phyloP scores from a whole-genome alignment of 2,797 vertebrate species.

The Carapus acus region DNA sequence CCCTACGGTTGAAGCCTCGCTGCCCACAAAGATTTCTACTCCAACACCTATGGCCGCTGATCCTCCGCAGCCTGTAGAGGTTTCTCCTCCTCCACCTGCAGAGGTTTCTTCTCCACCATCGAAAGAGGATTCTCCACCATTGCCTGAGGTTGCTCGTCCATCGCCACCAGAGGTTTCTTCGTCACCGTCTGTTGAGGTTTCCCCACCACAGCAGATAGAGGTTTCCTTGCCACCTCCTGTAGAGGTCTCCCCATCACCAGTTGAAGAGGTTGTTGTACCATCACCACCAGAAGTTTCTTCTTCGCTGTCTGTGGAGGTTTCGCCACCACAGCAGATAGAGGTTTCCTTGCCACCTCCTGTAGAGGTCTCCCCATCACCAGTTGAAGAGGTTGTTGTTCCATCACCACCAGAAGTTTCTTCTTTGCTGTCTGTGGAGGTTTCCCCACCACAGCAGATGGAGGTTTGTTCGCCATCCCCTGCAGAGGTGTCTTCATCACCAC shows the following conservation, averaged over 20 bases:
- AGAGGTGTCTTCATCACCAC: too few relatives aligned
- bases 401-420: background rate
- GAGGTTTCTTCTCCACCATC: background rate
- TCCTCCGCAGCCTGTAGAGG: background rate
- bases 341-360: background rate
- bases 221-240: background rate
- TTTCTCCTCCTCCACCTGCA: constrained; percentile 7
- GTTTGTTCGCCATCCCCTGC: too few relatives aligned
- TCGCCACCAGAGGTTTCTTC: background rate
- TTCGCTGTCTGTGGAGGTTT: background rate
- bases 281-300: background rate
- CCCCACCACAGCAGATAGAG: background rate
- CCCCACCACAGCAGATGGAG: too few relatives aligned
- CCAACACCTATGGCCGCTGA: background rate
- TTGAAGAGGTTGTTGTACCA: background rate
- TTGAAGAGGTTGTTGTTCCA: too few relatives aligned
- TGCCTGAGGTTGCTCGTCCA: background rate
- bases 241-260: background rate
- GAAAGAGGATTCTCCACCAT: background rate
- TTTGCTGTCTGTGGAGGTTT: background rate
- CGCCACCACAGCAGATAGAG: background rate
- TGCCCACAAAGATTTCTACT: background rate
- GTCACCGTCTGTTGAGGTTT: background rate
- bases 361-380: background rate
- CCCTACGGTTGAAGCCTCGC: background rate